Conservation (phyloP, 64 coral and sea anemone species). For the Stichodactyla mertensii region DNA sequence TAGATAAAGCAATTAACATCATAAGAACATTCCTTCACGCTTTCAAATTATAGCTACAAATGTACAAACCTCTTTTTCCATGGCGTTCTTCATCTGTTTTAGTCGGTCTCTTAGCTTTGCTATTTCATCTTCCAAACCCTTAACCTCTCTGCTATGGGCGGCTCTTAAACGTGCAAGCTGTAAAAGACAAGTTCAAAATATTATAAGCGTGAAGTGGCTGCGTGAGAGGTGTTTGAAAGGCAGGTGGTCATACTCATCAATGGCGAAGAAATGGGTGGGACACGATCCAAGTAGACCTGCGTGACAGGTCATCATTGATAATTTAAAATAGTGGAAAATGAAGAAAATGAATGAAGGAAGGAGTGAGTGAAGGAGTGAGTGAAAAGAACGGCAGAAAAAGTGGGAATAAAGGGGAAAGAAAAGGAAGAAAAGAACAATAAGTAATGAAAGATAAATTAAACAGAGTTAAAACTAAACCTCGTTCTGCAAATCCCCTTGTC, state of each 20-base stretch:
- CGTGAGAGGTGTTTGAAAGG: background rate
- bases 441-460: background rate
- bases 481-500: slow-evolving; percentile 42
- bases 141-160: slow-evolving; percentile 50
- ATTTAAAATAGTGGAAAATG: background rate
- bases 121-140: slow-evolving; percentile 44
- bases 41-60: too few relatives aligned
- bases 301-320: too few relatives aligned
- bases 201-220: background rate
- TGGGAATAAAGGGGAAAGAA: background rate
- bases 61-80: slow-evolving; percentile 45
- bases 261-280: background rate
- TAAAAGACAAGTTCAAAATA: background rate
- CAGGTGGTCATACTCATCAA: background rate
- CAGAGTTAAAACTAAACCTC: slow-evolving; percentile 17
- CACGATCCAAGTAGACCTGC: background rate
- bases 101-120: slow-evolving; percentile 66
- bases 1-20: background rate
- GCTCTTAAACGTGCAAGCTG: slow-evolving; percentile 53
- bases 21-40: background rate
- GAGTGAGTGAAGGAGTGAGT: background rate
- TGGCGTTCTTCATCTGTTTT: slow-evolving; percentile 30
- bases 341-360: background rate
- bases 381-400: background rate
- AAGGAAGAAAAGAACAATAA: background rate